Conservation (phyloP, 2,888 invertebrate genomes). For the Archips xylosteana region DNA sequence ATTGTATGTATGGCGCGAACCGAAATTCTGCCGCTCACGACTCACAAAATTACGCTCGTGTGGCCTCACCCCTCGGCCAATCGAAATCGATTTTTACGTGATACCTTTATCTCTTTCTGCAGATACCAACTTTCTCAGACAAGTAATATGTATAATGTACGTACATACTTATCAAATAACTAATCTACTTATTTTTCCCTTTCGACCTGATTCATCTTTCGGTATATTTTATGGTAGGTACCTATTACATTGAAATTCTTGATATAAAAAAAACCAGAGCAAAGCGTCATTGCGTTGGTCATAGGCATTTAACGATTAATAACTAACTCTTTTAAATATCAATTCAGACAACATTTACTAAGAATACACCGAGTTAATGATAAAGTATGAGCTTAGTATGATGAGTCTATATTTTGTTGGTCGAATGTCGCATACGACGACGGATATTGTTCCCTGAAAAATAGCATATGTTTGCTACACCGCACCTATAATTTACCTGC, state of each 20-base stretch:
- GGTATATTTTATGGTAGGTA: neutral
- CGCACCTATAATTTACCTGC: constrained; percentile 78
- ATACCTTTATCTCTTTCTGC: neutral
- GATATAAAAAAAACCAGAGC: neutral
- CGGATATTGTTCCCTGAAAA: constrained; percentile 70
- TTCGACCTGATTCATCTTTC: neutral
- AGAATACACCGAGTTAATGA: constrained; percentile 31
- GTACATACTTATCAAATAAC: neutral
- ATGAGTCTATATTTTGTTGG: constrained; percentile 16
- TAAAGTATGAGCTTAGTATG: neutral
- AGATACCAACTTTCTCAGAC: neutral
- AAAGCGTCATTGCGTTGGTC: neutral
- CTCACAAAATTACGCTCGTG: too few species aligned
- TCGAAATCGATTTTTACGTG: neutral
- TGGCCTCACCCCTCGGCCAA: too few species aligned
- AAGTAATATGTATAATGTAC: neutral
- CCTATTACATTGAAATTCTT: neutral
- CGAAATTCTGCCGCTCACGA: too few species aligned
- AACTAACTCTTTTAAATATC: neutral
- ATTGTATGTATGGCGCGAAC: too few species aligned
- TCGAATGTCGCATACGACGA: constrained; percentile 48
- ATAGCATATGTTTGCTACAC: constrained; percentile 55
- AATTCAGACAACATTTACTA: neutral
- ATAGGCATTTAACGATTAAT: neutral
- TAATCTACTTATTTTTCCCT: neutral